Conservation (phyloP, 2,797 vertebrate species). For the Chiroxiphia lanceolata region DNA sequence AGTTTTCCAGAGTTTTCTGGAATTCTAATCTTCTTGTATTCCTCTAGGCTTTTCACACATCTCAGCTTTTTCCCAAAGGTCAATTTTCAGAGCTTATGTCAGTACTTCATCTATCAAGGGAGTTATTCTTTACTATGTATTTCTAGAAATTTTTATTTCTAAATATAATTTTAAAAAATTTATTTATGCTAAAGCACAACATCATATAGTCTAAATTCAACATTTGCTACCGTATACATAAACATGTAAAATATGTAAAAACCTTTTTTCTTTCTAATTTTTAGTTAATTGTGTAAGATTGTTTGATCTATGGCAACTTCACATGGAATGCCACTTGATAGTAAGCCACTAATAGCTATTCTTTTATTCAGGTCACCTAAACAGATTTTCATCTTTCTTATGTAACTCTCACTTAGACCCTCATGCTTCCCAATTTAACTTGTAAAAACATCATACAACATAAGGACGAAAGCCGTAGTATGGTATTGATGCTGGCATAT, state of each 20-base stretch:
- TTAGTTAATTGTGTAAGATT: not conserved
- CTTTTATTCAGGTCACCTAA: not conserved
- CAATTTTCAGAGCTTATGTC: not conserved
- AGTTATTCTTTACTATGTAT: not conserved
- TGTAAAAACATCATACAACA: not conserved
- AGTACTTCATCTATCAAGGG: not conserved
- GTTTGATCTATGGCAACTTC: not conserved
- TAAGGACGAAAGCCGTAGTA: not conserved
- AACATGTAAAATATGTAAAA: not conserved
- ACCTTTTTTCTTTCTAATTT: accelerated
- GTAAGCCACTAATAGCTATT: not conserved
- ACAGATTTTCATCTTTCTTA: not conserved
- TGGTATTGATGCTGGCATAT: not conserved
- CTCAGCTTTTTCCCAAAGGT: not conserved
- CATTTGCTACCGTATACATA: not conserved
- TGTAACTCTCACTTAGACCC: not conserved
- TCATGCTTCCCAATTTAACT: not conserved
- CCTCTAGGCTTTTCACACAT: not conserved
- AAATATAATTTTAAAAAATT: not conserved
- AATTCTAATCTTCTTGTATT: not conserved
- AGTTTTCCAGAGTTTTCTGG: not conserved
- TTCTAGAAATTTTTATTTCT: not conserved
- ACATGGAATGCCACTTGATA: not conserved
- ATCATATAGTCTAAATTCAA: not conserved
- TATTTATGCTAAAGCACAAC: not conserved